Conservation (phyloP, 2,797 vertebrate genomes). For the Halcyon badia region DNA sequence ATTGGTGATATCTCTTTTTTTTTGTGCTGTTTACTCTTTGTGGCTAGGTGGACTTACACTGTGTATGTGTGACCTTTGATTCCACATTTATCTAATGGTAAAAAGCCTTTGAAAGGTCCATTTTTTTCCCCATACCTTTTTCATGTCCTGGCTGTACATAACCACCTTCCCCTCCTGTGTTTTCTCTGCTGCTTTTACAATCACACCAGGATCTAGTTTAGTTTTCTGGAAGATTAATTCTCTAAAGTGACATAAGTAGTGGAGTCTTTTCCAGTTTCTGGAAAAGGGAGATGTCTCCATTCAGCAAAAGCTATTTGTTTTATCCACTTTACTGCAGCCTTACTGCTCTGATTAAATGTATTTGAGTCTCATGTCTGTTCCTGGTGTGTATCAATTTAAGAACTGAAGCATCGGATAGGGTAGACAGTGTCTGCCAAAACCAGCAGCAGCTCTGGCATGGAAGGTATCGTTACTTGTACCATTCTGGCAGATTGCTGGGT, state of each 20-base stretch:
- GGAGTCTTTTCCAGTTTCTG: not conserved
- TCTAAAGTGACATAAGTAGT: not conserved
- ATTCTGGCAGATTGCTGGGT: not conserved
- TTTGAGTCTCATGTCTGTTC: not conserved
- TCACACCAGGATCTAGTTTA: not conserved
- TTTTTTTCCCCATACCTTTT: not conserved
- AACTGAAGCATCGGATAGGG: not conserved
- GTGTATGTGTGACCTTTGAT: not conserved
- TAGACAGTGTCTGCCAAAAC: not conserved
- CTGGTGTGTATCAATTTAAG: slow-evolving; percentile 1
- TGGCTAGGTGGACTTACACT: not conserved
- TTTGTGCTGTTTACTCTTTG: not conserved
- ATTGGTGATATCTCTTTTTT: not conserved
- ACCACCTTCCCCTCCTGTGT: not conserved
- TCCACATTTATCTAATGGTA: not conserved
- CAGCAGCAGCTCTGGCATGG: not conserved
- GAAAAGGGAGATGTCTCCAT: not conserved
- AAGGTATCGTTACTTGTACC: not conserved
- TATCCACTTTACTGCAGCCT: not conserved
- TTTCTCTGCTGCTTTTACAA: not conserved
- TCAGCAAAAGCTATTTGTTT: slow-evolving; percentile 34
- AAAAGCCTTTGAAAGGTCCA: not conserved
- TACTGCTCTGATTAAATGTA: not conserved
- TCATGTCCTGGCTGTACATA: not conserved
- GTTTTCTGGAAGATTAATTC: slow-evolving; percentile 41